Conservation (phyloP, 2,797 vertebrate genomes). For the Myotis daubentonii region DNA sequence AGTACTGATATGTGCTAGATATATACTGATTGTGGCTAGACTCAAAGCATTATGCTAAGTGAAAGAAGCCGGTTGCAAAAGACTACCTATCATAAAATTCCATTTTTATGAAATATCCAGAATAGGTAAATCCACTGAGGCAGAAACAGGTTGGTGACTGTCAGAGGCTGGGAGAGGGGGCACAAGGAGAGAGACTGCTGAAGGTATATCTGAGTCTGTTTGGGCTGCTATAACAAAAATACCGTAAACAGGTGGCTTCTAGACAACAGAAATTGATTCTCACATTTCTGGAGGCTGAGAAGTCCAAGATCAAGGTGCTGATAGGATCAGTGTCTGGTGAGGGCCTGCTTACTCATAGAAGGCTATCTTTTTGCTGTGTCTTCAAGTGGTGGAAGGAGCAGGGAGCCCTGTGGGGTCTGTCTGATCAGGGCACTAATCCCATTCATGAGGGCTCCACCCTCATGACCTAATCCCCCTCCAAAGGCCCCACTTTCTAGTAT, state of each 20-base stretch:
- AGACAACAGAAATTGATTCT: neutral
- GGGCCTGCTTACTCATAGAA: neutral
- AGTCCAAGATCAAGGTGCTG: neutral
- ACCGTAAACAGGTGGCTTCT: fast-evolving
- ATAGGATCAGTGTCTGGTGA: neutral
- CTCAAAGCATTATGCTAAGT: too few species aligned
- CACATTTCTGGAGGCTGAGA: neutral
- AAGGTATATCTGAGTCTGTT: neutral
- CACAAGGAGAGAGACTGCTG: neutral
- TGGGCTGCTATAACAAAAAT: neutral
- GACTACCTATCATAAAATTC: fast-evolving
- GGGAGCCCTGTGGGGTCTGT: neutral
- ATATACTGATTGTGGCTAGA: neutral
- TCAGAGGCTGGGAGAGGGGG: too few species aligned
- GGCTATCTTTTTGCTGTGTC: neutral
- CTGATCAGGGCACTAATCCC: neutral
- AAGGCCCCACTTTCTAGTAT: neutral
- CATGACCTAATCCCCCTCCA: too few species aligned
- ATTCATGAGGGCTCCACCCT: neutral
- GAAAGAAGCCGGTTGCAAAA: neutral
- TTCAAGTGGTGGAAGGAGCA: neutral
- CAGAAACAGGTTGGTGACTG: neutral
- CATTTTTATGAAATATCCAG: neutral
- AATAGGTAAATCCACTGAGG: neutral
- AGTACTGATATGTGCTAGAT: too few species aligned